phyloP scores from a whole-genome alignment of 2,888 invertebrate genomes.

The Drosophila kokeensis region DNA sequence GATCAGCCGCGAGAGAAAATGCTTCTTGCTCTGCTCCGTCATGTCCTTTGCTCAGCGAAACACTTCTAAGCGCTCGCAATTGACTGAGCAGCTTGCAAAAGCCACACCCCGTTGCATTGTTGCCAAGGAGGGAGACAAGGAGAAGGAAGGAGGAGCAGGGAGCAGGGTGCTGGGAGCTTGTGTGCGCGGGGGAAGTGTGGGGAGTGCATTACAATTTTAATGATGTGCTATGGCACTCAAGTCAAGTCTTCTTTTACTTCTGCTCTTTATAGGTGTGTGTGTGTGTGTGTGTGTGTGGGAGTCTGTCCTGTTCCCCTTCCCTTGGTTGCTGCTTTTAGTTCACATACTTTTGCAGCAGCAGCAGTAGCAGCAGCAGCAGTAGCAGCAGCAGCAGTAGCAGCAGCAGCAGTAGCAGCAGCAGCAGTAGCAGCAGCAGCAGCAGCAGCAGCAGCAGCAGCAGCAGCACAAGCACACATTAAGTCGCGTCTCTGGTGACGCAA shows the following conservation, averaged over 20 bases:
- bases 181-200: constrained; percentile 2
- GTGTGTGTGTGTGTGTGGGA: neutral
- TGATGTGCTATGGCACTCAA: constrained; percentile 64
- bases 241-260: constrained; percentile 24
- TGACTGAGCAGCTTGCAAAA: constrained; percentile 50
- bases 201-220: constrained; percentile 71
- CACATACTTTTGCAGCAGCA: constrained; percentile 28
- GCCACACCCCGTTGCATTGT: constrained; percentile 70
- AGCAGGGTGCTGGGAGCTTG: neutral
- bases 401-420: too few species aligned
- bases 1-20: constrained; percentile 37
- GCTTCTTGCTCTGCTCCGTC: constrained; percentile 1
- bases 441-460: constrained; percentile 20
- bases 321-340: constrained; percentile 40
- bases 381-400: too few species aligned
- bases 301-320: constrained; percentile 2
- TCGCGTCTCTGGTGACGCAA: constrained; percentile 61
- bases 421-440: neutral
- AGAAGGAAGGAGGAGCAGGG: neutral
- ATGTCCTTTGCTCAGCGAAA: constrained; percentile 20
- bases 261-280: constrained; percentile 8
- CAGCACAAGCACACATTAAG: constrained; percentile 36
- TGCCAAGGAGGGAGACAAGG: neutral
- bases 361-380: constrained; percentile 19
- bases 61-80: constrained; percentile 60